These are phyloP conservation scores for Drosophila greeni DNA, from an alignment of 2,888 invertebrate genomes.

Conservation along the genomic window DNA sequence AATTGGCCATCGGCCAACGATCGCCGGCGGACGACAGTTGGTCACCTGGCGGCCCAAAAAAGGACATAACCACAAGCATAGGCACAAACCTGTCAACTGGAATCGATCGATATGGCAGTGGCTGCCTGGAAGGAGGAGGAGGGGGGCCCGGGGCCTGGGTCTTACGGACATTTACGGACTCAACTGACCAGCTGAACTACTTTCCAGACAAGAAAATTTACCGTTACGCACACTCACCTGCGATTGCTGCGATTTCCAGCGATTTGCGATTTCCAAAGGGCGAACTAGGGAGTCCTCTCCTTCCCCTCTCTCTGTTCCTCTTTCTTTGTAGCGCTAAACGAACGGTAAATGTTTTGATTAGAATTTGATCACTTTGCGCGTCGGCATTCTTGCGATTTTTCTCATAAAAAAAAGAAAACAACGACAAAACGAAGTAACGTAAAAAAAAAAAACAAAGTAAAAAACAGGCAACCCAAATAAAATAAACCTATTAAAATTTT, in stretches of 20 bases:
- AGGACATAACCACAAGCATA: constrained; percentile 51
- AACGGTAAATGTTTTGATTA: constrained; percentile 50
- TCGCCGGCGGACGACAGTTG: constrained; percentile 20
- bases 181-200: constrained; percentile 68
- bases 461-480: constrained; percentile 32
- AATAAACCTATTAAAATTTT: constrained; percentile 43
- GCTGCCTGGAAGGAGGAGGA: not conserved
- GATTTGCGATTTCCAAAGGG: constrained; percentile 15
- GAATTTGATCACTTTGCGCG: constrained; percentile 30
- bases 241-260: constrained; percentile 13
- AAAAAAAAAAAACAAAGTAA: constrained; percentile 22
- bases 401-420: constrained; percentile 25
- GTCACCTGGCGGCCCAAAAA: constrained; percentile 49
- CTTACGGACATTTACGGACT: constrained; percentile 55
- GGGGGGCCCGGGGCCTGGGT: constrained; percentile 9
- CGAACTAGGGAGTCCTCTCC: constrained; percentile 2
- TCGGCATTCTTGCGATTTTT: constrained; percentile 35
- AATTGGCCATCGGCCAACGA: constrained; percentile 40
- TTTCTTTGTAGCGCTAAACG: constrained; percentile 11
- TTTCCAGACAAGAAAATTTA: constrained; percentile 51
- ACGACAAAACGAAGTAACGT: constrained; percentile 12
- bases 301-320: not conserved
- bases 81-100: constrained; percentile 40
- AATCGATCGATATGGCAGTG: constrained; percentile 41
- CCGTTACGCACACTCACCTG: constrained; percentile 65